These are phyloP conservation scores for Xylocampa areola DNA, from an alignment of 2,888 invertebrate species.

Conservation along the genomic window DNA sequence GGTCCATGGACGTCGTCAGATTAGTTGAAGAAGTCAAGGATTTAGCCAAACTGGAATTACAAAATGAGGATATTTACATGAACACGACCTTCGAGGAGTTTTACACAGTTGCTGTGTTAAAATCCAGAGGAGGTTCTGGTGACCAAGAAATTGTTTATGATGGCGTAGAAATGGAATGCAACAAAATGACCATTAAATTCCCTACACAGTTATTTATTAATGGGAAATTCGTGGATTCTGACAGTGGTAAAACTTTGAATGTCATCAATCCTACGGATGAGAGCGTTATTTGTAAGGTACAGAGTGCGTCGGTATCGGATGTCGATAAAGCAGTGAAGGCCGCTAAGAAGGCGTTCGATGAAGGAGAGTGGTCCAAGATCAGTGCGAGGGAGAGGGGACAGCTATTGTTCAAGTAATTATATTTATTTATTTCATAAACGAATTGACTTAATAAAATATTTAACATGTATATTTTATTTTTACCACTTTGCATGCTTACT, in stretches of 20 bases:
- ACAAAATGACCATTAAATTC: slow-evolving; percentile 95
- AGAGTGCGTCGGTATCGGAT: slow-evolving; percentile 93
- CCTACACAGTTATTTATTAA: slow-evolving; percentile 97
- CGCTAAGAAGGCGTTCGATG: slow-evolving; percentile 96
- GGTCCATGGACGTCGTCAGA: slow-evolving; percentile 99
- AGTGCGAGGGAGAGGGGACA: slow-evolving; percentile 97
- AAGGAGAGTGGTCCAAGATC: slow-evolving; percentile 98
- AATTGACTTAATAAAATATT: too few species aligned
- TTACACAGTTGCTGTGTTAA: slow-evolving; percentile 91
- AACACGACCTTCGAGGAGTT: slow-evolving; percentile 96
- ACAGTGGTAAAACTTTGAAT: slow-evolving; percentile 90
- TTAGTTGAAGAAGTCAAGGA: slow-evolving; percentile 98
- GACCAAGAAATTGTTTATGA: slow-evolving; percentile 91
- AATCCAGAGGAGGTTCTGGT: slow-evolving; percentile 90
- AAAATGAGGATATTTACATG: slow-evolving; percentile 98
- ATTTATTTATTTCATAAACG: not conserved
- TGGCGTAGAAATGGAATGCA: slow-evolving; percentile 93
- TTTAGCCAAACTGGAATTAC: slow-evolving; percentile 92
- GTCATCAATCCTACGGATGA: slow-evolving; percentile 96
- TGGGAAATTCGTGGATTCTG: slow-evolving; percentile 96
- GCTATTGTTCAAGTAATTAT: slow-evolving; percentile 93
- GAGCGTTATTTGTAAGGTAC: slow-evolving; percentile 93
- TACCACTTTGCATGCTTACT: slow-evolving; percentile 23
- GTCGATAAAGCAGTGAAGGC: slow-evolving; percentile 96
- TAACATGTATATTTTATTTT: too few species aligned